A percentile compares a stretch with the other conserved stretches of the same genome.
Evolutionary conservation across 2,888 invertebrate genomes (phyloP).

Genomic region (Hemicrepidius hirtus): DNA sequence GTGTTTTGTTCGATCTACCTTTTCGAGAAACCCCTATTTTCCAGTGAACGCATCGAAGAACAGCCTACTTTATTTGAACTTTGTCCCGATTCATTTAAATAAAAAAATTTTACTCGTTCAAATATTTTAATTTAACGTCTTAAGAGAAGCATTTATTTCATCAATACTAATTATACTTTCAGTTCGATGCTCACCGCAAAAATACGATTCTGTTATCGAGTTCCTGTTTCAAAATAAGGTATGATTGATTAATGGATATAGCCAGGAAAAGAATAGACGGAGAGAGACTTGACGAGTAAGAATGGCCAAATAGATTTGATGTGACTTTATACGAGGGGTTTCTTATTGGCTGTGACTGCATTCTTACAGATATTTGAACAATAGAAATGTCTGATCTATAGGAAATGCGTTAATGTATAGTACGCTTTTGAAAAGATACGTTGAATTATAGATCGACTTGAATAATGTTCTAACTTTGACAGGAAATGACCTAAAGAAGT

Average conservation of each 20-base stretch:
- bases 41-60: background rate
- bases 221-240: background rate
- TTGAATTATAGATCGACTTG: no score
- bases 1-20: background rate
- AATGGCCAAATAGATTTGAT: conserved; percentile 9
- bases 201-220: background rate
- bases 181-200: background rate
- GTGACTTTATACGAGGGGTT: conserved; percentile 5
- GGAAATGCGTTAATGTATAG: background rate
- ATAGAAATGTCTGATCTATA: conserved; percentile 6
- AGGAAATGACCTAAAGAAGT: no score
- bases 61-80: background rate
- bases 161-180: background rate
- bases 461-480: no score
- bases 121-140: no score
- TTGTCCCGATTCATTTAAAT: background rate
- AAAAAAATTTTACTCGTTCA: no score
- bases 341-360: conserved; percentile 11
- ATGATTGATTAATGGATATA: conserved; percentile 10
- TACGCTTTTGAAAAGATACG: background rate
- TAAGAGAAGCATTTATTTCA: background rate
- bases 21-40: background rate
- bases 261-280: background rate
- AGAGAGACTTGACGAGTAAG: conserved; percentile 10
- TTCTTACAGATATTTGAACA: conserved; percentile 5